phyloP scores from a whole-genome alignment of 2,113 vertebrate species.

The Crotalus horridus region DNA sequence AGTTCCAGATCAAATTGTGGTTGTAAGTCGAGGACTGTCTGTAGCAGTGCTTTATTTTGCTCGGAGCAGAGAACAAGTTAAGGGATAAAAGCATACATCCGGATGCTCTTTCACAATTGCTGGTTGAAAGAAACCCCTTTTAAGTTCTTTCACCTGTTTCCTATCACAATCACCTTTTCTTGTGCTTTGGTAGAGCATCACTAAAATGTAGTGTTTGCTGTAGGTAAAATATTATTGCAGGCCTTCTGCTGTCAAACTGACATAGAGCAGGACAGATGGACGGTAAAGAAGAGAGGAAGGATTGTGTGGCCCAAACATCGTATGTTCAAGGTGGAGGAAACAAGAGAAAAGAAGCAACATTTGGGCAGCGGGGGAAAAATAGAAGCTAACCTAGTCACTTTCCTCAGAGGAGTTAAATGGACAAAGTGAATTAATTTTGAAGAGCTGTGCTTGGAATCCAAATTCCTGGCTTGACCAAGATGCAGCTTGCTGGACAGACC shows the following conservation, averaged over 20 bases:
- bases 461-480: not conserved
- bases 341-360: not conserved
- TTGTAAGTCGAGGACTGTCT: not conserved
- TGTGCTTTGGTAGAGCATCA: not conserved
- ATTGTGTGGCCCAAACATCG: not conserved
- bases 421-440: not conserved
- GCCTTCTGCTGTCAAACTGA: not conserved
- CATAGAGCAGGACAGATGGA: not conserved
- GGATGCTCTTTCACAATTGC: not conserved
- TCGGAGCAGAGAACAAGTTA: not conserved
- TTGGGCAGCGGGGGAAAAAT: accelerated
- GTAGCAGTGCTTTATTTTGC: not conserved
- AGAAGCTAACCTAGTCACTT: too few species aligned
- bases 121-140: not conserved
- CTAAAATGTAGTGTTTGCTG: too few species aligned
- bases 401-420: not conserved
- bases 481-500: not conserved
- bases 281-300: too few species aligned
- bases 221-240: not conserved
- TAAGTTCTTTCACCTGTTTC: not conserved
- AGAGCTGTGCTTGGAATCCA: not conserved
- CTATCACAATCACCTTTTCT: not conserved
- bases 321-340: not conserved
- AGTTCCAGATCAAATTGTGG: not conserved
- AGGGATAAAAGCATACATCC: not conserved